Conservation (phyloP, 2,888 invertebrate genomes). For the Platycnemis pennipes region DNA sequence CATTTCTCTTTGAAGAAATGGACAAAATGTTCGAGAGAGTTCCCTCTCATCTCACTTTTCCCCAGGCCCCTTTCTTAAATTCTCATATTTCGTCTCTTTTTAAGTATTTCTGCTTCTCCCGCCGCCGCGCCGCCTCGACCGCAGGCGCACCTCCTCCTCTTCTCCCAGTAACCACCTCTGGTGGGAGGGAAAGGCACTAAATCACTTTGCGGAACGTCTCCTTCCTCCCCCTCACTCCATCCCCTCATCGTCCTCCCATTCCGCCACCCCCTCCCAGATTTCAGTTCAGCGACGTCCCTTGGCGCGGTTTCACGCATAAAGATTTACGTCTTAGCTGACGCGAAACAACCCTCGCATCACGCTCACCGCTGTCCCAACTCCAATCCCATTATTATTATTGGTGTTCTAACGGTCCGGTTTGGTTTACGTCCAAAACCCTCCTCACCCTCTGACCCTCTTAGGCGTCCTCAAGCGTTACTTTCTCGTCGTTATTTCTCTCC, state of each 20-base stretch:
- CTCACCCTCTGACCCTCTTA: neutral
- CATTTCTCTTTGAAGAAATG: neutral
- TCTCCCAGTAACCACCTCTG: neutral
- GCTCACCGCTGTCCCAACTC: too few relatives aligned
- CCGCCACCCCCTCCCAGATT: neutral
- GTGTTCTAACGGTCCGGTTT: too few relatives aligned
- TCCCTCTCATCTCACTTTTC: neutral
- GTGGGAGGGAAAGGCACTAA: conserved; percentile 7
- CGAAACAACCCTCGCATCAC: neutral
- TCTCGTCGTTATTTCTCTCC: neutral
- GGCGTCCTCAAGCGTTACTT: neutral
- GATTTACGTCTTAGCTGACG: conserved; percentile 22
- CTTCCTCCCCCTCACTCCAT: neutral
- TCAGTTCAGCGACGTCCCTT: neutral
- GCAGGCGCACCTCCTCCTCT: neutral
- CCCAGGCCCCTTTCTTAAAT: neutral
- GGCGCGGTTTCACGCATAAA: conserved; percentile 37
- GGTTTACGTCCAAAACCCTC: neutral
- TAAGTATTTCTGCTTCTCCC: neutral
- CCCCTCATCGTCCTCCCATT: neutral
- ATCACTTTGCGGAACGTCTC: conserved; percentile 45
- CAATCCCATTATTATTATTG: too few relatives aligned
- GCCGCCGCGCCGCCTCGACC: neutral
- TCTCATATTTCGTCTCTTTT: neutral
- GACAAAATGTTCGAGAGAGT: neutral